Conservation (phyloP, 2,113 vertebrate genomes). For the Gobiocypris rarus region DNA sequence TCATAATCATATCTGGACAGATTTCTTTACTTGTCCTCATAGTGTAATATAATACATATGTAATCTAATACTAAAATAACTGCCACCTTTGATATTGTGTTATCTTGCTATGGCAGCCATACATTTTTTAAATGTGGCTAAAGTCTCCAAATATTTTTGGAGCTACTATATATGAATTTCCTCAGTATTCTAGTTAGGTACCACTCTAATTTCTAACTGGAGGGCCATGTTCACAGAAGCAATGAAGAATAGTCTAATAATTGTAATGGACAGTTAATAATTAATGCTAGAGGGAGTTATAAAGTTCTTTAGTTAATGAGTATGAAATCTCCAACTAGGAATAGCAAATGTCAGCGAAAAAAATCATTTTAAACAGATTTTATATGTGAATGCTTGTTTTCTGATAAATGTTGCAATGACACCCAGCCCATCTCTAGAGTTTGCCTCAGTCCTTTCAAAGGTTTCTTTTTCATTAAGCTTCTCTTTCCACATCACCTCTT, state of each 20-base stretch:
- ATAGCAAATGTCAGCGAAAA: background rate
- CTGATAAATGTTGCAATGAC: background rate
- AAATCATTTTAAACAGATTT: background rate
- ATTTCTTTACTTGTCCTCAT: background rate
- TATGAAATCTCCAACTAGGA: background rate
- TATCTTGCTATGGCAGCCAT: background rate
- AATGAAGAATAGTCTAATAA: conserved; percentile 33
- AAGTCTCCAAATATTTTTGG: background rate
- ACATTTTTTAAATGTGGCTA: background rate
- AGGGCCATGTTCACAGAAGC: background rate
- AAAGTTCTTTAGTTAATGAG: conserved; percentile 9
- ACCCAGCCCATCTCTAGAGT: background rate
- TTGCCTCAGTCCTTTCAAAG: conserved; percentile 7
- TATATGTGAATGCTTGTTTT: background rate
- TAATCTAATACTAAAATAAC: background rate
- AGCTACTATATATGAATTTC: background rate
- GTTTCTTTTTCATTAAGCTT: conserved; percentile 37
- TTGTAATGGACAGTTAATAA: conserved; percentile 15
- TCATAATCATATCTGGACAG: background rate
- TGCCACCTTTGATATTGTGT: background rate
- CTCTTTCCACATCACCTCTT: conserved; percentile 21
- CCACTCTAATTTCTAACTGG: conserved; percentile 7
- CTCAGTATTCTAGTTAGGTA: background rate
- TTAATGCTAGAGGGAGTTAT: conserved; percentile 6
- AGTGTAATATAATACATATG: too few relatives aligned